Evolutionary conservation across 2,888 invertebrate genomes (phyloP).

Genomic region (Lottia scabra): DNA sequence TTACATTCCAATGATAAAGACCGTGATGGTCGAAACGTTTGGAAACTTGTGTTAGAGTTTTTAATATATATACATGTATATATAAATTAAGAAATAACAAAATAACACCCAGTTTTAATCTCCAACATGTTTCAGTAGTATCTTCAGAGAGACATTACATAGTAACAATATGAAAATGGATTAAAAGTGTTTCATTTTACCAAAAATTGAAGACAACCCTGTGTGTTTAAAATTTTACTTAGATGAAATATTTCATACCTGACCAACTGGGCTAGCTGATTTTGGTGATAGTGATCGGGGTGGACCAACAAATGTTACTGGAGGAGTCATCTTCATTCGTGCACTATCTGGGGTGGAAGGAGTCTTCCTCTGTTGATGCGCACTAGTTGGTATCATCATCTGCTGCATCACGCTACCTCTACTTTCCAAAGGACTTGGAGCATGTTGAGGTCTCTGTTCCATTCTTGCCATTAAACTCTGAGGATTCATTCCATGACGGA

Average conservation of each 20-base stretch:
- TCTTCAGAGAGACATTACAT: no score
- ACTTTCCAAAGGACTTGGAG: background rate
- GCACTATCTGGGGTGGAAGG: slow-evolving; percentile 32
- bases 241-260: slow-evolving; percentile 34
- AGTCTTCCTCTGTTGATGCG: slow-evolving; percentile 24
- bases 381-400: slow-evolving; percentile 17
- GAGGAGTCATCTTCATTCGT: slow-evolving; percentile 32
- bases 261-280: slow-evolving; percentile 51
- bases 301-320: slow-evolving; percentile 42
- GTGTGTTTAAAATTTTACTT: no score
- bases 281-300: slow-evolving; percentile 43
- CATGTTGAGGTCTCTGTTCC: background rate
- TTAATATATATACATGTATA: no score
- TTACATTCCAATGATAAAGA: no score
- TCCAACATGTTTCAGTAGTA: no score
- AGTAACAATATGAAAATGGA: no score
- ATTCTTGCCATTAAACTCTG: slow-evolving; percentile 6
- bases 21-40: no score
- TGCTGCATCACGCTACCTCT: slow-evolving; percentile 12
- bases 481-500: slow-evolving; percentile 10
- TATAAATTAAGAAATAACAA: no score
- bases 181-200: no score
- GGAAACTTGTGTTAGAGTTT: no score
- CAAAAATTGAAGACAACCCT: no score
- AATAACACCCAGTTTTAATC: no score